Percentiles rank a stretch among this genome's conserved stretches.
Conservation (phyloP, 1,140 invertebrate species). For the Dinothrombium tinctorium region DNA sequence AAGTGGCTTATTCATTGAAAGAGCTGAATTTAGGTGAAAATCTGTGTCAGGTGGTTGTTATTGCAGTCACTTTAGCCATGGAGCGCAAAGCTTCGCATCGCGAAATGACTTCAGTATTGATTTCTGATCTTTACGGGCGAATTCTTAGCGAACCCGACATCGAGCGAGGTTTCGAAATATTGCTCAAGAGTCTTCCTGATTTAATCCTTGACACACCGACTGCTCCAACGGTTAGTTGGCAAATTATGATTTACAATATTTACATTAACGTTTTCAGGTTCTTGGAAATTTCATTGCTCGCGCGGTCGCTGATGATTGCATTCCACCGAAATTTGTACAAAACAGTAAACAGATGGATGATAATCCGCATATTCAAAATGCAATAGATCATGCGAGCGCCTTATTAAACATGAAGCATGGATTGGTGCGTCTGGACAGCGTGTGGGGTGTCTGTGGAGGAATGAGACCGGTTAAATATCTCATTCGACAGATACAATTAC, state of each 20-base stretch:
- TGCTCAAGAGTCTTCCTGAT: conserved; percentile 52
- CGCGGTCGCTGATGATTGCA: conserved; percentile 69
- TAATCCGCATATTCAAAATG: conserved; percentile 17
- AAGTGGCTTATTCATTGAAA: conserved; percentile 42
- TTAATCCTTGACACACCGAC: conserved; percentile 67
- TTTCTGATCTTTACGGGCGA: conserved; percentile 61
- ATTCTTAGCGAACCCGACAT: conserved; percentile 49
- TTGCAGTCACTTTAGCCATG: conserved; percentile 50
- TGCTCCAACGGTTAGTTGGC: conserved; percentile 32
- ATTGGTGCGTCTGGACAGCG: conserved; percentile 60
- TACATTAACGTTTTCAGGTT: conserved; percentile 23
- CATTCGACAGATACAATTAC: conserved; percentile 52
- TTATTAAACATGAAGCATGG: conserved; percentile 64
- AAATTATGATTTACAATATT: not conserved
- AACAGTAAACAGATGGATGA: conserved; percentile 31
- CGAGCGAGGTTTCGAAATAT: conserved; percentile 45
- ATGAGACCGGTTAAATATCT: conserved; percentile 66
- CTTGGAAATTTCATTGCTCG: conserved; percentile 71
- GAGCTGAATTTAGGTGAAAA: conserved; percentile 32
- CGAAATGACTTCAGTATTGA: conserved; percentile 67
- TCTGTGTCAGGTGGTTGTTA: conserved; percentile 20
- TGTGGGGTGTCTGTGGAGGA: conserved; percentile 72
- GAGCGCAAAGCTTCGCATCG: conserved; percentile 71
- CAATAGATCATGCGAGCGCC: conserved; percentile 44
- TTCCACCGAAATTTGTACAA: conserved; percentile 53